Conservation (phyloP, 2,888 invertebrate genomes). For the Hirtodrosophila cameraria region DNA sequence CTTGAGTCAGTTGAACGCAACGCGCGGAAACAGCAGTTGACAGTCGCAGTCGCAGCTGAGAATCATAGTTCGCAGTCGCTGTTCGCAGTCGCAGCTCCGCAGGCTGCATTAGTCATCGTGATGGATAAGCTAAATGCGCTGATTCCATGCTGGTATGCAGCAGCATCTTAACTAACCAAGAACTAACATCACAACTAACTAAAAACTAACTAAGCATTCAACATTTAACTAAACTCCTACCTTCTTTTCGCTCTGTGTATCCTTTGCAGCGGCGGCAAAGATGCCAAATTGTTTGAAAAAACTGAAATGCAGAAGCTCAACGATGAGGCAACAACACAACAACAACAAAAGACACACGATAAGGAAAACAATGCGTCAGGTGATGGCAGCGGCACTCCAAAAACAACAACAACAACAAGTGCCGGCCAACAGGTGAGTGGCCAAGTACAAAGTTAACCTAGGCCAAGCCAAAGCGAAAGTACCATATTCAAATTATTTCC, state of each 20-base stretch:
- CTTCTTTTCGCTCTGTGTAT: background rate
- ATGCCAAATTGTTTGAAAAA: conserved; percentile 70
- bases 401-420: conserved; percentile 25
- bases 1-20: conserved; percentile 33
- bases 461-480: conserved; percentile 43
- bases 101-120: conserved; percentile 66
- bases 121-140: conserved; percentile 65
- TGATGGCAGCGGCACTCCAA: conserved; percentile 39
- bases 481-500: conserved; percentile 8
- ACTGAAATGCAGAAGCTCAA: conserved; percentile 67
- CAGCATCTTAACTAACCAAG: background rate
- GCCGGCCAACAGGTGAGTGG: conserved; percentile 57
- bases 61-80: conserved; percentile 2
- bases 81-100: background rate
- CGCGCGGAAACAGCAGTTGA: conserved; percentile 11
- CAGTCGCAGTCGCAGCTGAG: conserved; percentile 11
- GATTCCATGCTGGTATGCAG: conserved; percentile 66
- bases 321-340: conserved; percentile 31
- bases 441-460: conserved; percentile 24
- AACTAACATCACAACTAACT: no score
- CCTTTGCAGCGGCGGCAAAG: conserved; percentile 69
- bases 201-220: no score
- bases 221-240: background rate
- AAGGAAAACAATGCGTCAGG: conserved; percentile 51
- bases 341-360: conserved; percentile 32